Percentiles rank a stretch among this genome's conserved stretches.
phyloP scores from a whole-genome alignment of 2,797 vertebrate genomes.

The Trachops cirrhosus region DNA sequence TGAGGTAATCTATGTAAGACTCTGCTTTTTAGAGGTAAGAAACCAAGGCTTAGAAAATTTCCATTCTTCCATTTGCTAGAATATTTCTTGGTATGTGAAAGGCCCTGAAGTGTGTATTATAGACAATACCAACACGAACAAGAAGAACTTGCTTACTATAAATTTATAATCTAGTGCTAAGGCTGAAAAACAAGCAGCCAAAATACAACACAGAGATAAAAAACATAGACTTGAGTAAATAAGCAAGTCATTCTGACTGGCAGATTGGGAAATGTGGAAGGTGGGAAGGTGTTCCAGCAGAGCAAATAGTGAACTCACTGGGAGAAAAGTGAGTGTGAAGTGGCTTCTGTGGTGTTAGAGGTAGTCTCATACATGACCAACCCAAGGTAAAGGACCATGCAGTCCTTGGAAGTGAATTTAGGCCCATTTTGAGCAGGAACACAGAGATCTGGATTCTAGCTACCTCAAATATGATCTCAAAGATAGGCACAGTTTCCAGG shows the following conservation, averaged over 20 bases:
- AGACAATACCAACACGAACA: not conserved
- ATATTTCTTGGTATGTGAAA: not conserved
- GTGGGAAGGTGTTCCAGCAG: not conserved
- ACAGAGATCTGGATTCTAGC: not conserved
- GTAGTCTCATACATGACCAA: not conserved
- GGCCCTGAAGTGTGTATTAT: not conserved
- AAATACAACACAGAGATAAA: not conserved
- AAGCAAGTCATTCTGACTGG: not conserved
- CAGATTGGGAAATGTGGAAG: not conserved
- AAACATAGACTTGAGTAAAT: not conserved
- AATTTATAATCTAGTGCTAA: not conserved
- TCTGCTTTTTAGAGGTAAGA: not conserved
- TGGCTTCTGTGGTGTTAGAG: not conserved
- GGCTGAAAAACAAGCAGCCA: not conserved
- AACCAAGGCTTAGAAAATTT: not conserved
- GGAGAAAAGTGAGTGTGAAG: not conserved
- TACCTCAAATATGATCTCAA: not conserved
- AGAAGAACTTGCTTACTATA: not conserved
- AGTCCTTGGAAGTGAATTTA: not conserved
- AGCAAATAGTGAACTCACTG: not conserved
- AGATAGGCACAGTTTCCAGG: not conserved
- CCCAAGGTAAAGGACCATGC: not conserved
- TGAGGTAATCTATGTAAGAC: not conserved
- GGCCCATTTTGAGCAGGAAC: not conserved
- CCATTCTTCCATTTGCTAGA: not conserved